These are phyloP conservation scores for Aplysia californica DNA, from an alignment of 1,140 invertebrate genomes.

Conservation along the genomic window DNA sequence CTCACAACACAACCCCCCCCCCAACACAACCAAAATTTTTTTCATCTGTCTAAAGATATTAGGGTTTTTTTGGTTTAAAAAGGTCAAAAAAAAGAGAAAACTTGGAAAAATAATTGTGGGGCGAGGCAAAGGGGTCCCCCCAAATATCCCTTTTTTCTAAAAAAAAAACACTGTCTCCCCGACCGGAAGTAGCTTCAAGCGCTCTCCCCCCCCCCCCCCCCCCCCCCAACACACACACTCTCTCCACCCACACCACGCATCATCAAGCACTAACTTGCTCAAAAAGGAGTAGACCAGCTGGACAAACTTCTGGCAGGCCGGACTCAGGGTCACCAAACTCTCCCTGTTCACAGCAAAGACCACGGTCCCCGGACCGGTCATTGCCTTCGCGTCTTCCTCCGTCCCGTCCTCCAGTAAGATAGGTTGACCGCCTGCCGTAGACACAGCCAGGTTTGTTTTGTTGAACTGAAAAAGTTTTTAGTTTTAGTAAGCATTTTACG, in stretches of 20 bases:
- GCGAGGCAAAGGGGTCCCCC: background rate
- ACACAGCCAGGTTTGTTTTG: conserved; percentile 30
- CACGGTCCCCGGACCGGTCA: conserved; percentile 11
- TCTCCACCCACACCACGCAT: too few species aligned
- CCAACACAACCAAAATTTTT: background rate
- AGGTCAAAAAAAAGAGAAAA: background rate
- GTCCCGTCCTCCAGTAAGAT: conserved; percentile 25
- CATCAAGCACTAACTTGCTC: too few species aligned
- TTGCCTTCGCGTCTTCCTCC: conserved; percentile 22
- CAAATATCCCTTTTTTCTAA: background rate
- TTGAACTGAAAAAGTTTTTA: conserved; percentile 24
- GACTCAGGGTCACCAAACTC: conserved; percentile 9
- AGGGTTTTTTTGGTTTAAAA: background rate
- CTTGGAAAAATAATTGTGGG: background rate
- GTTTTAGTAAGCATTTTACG: too few species aligned
- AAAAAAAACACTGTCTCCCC: background rate
- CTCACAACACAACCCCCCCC: too few species aligned
- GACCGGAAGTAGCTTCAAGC: too few species aligned
- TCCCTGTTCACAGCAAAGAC: conserved; percentile 15
- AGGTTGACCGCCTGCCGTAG: conserved; percentile 23
- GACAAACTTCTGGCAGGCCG: conserved; percentile 23
- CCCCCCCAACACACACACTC: too few species aligned
- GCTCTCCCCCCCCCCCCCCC: too few species aligned
- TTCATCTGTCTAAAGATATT: background rate
- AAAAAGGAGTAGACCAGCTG: background rate